phyloP scores from a whole-genome alignment of 2,113 vertebrate genomes.

The Aphelocoma coerulescens region DNA sequence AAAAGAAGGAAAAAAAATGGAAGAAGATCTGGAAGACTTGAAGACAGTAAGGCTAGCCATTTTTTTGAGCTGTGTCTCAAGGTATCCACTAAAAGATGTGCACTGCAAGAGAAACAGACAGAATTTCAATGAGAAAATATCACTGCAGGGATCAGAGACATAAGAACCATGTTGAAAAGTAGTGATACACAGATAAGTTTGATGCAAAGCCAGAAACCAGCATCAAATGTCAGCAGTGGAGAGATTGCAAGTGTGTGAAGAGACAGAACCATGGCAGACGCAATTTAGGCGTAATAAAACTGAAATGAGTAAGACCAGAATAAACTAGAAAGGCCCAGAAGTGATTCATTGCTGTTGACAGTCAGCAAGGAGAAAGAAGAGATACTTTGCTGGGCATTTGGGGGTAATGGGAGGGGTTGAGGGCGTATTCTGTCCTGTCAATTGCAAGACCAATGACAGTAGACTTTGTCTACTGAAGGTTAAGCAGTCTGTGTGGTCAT shows the following conservation, averaged over 20 bases:
- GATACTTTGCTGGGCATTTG: not conserved
- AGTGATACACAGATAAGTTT: not conserved
- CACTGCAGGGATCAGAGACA: not conserved
- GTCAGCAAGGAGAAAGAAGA: not conserved
- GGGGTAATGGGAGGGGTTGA: fast-evolving
- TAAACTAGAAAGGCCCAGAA: conserved; percentile 19
- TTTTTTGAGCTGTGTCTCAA: not conserved
- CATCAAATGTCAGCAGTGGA: conserved; percentile 12
- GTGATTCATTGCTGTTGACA: not conserved
- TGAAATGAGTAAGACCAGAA: conserved; percentile 20
- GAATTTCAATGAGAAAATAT: conserved; percentile 24
- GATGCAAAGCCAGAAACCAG: conserved; percentile 8
- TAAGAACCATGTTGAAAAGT: not conserved
- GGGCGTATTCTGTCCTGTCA: not conserved
- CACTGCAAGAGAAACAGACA: not conserved
- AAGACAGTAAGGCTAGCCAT: not conserved
- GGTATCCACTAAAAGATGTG: not conserved
- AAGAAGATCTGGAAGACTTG: not conserved
- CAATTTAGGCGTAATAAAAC: not conserved
- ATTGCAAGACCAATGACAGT: not conserved
- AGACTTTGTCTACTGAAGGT: not conserved
- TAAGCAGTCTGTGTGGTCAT: not conserved
- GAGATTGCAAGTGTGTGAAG: not conserved
- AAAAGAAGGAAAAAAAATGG: not conserved
- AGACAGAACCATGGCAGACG: not conserved